Conservation (phyloP, 2,888 invertebrate species). For the Lampropteryx suffumata region DNA sequence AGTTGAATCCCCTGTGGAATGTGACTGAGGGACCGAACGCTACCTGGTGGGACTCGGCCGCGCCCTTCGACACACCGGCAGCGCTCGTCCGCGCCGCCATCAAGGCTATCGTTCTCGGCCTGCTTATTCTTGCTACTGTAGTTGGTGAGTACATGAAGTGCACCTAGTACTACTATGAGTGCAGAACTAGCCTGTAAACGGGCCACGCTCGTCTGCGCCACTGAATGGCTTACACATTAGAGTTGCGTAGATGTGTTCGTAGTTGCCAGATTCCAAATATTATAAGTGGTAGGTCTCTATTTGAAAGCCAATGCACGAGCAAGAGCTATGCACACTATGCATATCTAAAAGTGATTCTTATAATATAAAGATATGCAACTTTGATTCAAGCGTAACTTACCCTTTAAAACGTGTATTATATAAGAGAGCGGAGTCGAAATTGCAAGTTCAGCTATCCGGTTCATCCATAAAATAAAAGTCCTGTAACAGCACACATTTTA, state of each 20-base stretch:
- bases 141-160: slow-evolving; percentile 70
- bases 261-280: too few species aligned
- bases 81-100: slow-evolving; percentile 84
- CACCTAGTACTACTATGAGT: too few species aligned
- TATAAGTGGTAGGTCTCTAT: too few species aligned
- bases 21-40: slow-evolving; percentile 59
- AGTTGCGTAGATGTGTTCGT: too few species aligned
- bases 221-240: too few species aligned
- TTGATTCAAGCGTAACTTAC: slow-evolving; percentile 10
- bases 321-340: slow-evolving; percentile 11
- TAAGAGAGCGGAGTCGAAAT: slow-evolving; percentile 19
- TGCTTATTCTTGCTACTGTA: slow-evolving; percentile 85
- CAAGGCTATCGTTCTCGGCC: slow-evolving; percentile 82
- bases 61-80: slow-evolving; percentile 76
- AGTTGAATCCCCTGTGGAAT: slow-evolving; percentile 64
- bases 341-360: slow-evolving; percentile 5
- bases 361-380: too few species aligned
- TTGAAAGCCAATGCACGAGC: too few species aligned
- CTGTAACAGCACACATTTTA: slow-evolving; percentile 22
- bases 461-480: slow-evolving; percentile 20
- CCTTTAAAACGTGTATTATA: slow-evolving; percentile 16
- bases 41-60: slow-evolving; percentile 70
- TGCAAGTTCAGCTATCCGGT: slow-evolving; percentile 17
- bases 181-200: too few species aligned
- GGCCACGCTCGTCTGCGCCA: too few species aligned